Percentiles rank a stretch among this genome's conserved stretches.
These are phyloP conservation scores for Scleropages formosus DNA, from an alignment of 2,797 vertebrate genomes.

Conservation along the genomic window DNA sequence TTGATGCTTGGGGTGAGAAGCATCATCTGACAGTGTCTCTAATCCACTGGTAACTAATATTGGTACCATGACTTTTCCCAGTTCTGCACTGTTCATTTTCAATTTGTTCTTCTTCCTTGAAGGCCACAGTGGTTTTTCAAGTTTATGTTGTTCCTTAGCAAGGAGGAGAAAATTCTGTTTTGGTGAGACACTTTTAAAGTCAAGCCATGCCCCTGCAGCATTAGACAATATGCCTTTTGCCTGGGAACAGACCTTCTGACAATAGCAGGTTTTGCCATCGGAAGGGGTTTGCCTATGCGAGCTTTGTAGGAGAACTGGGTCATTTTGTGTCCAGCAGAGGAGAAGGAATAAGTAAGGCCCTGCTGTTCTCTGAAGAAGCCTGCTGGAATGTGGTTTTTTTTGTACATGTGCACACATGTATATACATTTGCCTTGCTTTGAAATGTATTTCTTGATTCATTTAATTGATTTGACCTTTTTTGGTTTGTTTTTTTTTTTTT, in stretches of 20 bases:
- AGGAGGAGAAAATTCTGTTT: too few species aligned
- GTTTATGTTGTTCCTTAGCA: slow-evolving; percentile 43
- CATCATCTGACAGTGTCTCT: neutral
- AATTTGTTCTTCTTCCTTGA: too few species aligned
- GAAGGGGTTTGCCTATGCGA: slow-evolving; percentile 21
- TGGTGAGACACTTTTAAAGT: too few species aligned
- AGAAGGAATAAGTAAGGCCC: slow-evolving; percentile 57
- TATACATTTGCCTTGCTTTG: slow-evolving; percentile 41
- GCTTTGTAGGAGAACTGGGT: slow-evolving; percentile 25
- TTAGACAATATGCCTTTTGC: too few species aligned
- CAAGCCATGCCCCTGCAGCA: too few species aligned
- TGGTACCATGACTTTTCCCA: neutral
- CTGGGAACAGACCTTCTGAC: slow-evolving; percentile 38
- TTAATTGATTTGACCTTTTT: too few species aligned
- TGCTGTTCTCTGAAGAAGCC: slow-evolving; percentile 41
- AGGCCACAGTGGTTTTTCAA: neutral
- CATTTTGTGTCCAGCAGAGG: slow-evolving; percentile 63
- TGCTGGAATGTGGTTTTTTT: slow-evolving; percentile 53
- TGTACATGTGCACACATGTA: neutral
- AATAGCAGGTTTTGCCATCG: slow-evolving; percentile 48
- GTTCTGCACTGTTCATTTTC: neutral
- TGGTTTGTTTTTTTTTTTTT: too few species aligned
- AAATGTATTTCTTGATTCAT: slow-evolving; percentile 15
- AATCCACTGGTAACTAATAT: neutral
- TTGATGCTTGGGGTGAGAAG: neutral